Evolutionary conservation across 2,888 invertebrate genomes (phyloP).

Genomic region (Cremastinae sp.): DNA sequence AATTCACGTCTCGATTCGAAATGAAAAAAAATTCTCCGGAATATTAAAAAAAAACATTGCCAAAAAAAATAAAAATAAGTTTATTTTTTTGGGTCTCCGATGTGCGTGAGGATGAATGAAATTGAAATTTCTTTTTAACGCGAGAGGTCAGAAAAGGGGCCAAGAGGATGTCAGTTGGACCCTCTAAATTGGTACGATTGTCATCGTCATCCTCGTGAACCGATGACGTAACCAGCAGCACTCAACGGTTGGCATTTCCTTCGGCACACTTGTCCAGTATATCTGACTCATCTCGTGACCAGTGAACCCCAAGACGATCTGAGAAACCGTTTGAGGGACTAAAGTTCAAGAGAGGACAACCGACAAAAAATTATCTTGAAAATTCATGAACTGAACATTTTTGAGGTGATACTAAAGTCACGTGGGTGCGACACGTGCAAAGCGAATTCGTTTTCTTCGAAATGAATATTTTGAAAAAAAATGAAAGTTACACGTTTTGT

Average conservation of each 20-base stretch:
- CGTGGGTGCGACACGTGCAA: too few relatives aligned
- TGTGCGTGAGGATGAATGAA: neutral
- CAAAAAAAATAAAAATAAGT: neutral
- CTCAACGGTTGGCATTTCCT: constrained; percentile 66
- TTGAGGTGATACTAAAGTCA: too few relatives aligned
- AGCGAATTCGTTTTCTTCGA: too few relatives aligned
- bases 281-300: constrained; percentile 46
- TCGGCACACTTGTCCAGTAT: constrained; percentile 50
- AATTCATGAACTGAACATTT: too few relatives aligned
- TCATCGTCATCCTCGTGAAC: constrained; percentile 43
- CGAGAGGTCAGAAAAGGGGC: constrained; percentile 7
- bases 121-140: neutral
- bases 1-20: constrained; percentile 15
- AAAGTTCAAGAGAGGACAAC: neutral
- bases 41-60: too few relatives aligned
- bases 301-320: constrained; percentile 25
- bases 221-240: constrained; percentile 69
- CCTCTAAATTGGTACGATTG: constrained; percentile 63
- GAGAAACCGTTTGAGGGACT: constrained; percentile 33
- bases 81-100: neutral
- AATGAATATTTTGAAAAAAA: too few relatives aligned
- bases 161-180: constrained; percentile 41
- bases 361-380: constrained; percentile 13
- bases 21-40: neutral
- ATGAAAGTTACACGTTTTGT: too few relatives aligned